phyloP scores from a whole-genome alignment of 2,797 vertebrate genomes.

The Etheostoma nigrum region DNA sequence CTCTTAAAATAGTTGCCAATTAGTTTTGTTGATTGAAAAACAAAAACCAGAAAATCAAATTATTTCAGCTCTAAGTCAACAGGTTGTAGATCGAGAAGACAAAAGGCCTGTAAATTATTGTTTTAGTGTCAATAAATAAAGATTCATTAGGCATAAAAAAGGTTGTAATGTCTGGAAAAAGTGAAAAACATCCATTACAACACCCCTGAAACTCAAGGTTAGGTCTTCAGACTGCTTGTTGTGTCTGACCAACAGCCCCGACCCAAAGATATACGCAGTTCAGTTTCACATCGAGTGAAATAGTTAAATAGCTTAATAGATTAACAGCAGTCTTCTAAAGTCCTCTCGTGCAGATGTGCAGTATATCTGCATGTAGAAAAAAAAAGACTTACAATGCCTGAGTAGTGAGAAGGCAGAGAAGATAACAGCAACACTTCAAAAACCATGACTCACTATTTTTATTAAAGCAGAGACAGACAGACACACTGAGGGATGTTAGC shows the following conservation, averaged over 20 bases:
- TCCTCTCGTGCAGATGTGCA: background rate
- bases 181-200: background rate
- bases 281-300: background rate
- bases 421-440: constrained; percentile 24
- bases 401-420: background rate
- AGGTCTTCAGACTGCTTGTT: background rate
- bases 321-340: background rate
- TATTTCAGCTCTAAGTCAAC: background rate
- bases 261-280: background rate
- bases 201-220: background rate
- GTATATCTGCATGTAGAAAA: background rate
- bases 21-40: too few species aligned
- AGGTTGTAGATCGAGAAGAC: background rate
- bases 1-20: too few species aligned
- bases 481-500: constrained; percentile 20
- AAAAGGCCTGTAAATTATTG: background rate
- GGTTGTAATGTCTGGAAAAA: background rate
- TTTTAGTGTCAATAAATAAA: background rate
- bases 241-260: background rate
- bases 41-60: background rate
- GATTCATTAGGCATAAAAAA: background rate
- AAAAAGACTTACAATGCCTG: background rate
- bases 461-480: background rate
- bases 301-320: background rate
- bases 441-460: constrained; percentile 52